phyloP scores from a whole-genome alignment of 1,140 invertebrate species.

The Brachionus rotundiformis region DNA sequence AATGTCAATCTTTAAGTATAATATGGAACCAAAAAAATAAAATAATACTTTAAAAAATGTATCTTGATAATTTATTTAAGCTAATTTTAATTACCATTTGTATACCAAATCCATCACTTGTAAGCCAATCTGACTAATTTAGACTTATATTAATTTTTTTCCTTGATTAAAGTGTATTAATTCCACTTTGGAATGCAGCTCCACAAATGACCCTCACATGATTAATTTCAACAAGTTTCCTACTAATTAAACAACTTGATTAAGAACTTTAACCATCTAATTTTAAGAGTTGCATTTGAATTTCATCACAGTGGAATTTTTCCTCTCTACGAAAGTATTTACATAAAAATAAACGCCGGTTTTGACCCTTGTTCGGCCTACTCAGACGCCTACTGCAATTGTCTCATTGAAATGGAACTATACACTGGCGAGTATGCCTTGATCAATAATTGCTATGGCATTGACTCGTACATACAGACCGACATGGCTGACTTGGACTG shows the following conservation, averaged over 20 bases:
- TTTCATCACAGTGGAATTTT: constrained; percentile 11
- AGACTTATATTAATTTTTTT: background rate
- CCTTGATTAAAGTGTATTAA: background rate
- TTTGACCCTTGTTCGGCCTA: background rate
- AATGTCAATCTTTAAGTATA: constrained; percentile 9
- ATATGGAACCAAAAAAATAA: background rate
- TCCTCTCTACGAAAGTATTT: background rate
- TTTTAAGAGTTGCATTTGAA: constrained; percentile 6
- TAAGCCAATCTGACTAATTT: background rate
- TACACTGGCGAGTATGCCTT: background rate
- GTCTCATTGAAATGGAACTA: background rate
- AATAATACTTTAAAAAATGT: background rate
- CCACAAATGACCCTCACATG: constrained; percentile 36
- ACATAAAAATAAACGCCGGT: background rate
- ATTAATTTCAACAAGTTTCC: constrained; percentile 31
- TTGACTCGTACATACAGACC: background rate
- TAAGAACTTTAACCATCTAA: background rate
- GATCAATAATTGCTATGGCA: constrained; percentile 8
- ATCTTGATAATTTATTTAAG: background rate
- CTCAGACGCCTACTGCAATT: constrained; percentile 15
- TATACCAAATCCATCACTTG: background rate
- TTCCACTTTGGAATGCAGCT: constrained; percentile 33
- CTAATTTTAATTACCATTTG: background rate
- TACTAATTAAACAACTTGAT: background rate
- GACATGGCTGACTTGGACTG: background rate